phyloP scores from a whole-genome alignment of 2,797 vertebrate species.

The Pampus argenteus region DNA sequence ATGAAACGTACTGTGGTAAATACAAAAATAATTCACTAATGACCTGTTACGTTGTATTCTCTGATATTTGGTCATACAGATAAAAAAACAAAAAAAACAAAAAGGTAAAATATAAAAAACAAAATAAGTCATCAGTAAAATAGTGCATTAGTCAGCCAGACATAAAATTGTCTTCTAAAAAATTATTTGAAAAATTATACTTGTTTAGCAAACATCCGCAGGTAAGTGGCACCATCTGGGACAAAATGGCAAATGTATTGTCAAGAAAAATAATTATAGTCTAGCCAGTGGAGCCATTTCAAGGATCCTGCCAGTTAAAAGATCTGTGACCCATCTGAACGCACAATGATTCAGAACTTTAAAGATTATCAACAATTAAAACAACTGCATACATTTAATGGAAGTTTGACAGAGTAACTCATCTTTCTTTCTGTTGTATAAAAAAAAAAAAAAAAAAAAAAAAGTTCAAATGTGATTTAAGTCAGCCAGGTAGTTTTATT shows the following conservation, averaged over 20 bases:
- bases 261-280: slow-evolving; percentile 54
- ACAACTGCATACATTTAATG: no score
- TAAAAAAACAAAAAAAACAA: background rate
- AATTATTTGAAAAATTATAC: slow-evolving; percentile 33
- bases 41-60: background rate
- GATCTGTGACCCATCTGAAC: slow-evolving; percentile 2
- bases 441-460: background rate
- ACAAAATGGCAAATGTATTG: slow-evolving; percentile 44
- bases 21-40: background rate
- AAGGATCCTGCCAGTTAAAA: slow-evolving; percentile 16
- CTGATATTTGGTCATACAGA: background rate
- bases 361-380: slow-evolving; percentile 4
- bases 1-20: background rate
- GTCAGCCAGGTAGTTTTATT: slow-evolving; percentile 1
- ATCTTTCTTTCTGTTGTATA: background rate
- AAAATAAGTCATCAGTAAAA: background rate
- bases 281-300: slow-evolving; percentile 14
- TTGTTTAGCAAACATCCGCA: slow-evolving; percentile 40
- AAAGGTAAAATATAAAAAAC: background rate
- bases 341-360: slow-evolving; percentile 5
- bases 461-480: background rate
- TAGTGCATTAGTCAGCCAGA: slow-evolving; percentile 22
- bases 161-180: slow-evolving; percentile 29
- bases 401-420: background rate
- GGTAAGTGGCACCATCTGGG: slow-evolving; percentile 28